Evolutionary conservation across 2,797 vertebrate genomes (phyloP), one percentile per base, ranked within the genome.

Genomic region (Epinephelus awoara): DNA sequence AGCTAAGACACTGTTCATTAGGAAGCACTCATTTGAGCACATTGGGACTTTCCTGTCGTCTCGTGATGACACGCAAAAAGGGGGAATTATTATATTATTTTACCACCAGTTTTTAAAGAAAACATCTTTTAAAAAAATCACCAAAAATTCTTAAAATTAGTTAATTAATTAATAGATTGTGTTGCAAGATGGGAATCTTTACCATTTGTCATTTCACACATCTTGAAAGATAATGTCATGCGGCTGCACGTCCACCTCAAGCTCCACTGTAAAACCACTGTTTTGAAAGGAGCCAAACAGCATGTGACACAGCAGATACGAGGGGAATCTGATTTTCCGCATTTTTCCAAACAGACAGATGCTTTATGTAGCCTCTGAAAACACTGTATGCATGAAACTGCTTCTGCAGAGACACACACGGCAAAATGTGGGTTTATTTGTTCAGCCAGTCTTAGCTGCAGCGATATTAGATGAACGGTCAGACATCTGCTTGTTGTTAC

Each of bases 301-400:
- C 63, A 80, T 62, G 73, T 66, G 71, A 75, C 71, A 19, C 9
- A 15, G 21, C 54, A 38, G 12, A 52, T 9, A 54, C 19, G 7
- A 19, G 17, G 47, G 50, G n/a, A 75, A 68, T 71, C 1, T 0
- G 55, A 47, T 71, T 73, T 72, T 57, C 52, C 34, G 13, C 51
- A 54, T 73, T 81, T 29, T 67, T 19, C n/a, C 19, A 44, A n/a
- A 49, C 63, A 77, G 13, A 47, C 23, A n/a, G 10, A 34, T 27
- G 25, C 56, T 74, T 57, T 42, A 55, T 65, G 49, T 54, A 18
- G 40, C 40, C 11, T 10, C 40, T 10, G 18, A 15, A 38, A 51
- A 1, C 21, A 19, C 5, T 15, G 17, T 18, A 19, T 46, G 18
- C 38, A 15, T 29, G 40, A 58, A 19, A 5, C 40, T 50, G 66